These are phyloP conservation scores for Sebastes iracundus DNA, from an alignment of 2,797 vertebrate genomes.

Conservation along the genomic window DNA sequence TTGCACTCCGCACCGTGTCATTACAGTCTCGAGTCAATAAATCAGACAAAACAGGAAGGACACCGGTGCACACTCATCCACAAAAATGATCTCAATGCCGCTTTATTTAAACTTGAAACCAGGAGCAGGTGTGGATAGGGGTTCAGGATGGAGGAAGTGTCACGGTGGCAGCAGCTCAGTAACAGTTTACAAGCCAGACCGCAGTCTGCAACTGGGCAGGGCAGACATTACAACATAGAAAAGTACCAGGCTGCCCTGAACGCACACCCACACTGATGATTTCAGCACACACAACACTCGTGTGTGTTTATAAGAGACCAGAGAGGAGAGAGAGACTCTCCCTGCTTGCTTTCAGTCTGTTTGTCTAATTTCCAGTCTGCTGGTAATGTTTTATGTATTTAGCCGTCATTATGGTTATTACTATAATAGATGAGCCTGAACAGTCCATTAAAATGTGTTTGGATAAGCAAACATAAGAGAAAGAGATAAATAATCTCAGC, in stretches of 20 bases:
- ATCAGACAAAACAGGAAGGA: background rate
- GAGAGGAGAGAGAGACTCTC: background rate
- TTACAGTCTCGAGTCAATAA: background rate
- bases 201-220: constrained; percentile 16
- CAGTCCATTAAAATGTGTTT: constrained; percentile 5
- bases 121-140: background rate
- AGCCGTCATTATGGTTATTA: constrained; percentile 12
- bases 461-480: background rate
- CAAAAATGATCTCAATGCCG: background rate
- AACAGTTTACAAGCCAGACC: constrained; percentile 13
- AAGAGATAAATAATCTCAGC: background rate
- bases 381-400: constrained; percentile 32
- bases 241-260: constrained; percentile 30
- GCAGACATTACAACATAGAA: constrained; percentile 37
- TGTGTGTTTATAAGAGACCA: constrained; percentile 17
- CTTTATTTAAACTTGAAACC: background rate
- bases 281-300: constrained; percentile 22
- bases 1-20: background rate
- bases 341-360: background rate
- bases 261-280: constrained; percentile 38
- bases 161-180: background rate
- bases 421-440: background rate
- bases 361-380: constrained; percentile 25
- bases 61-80: background rate
- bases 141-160: background rate